Conservation (phyloP, 2,113 vertebrate genomes). For the Polypterus senegalus region DNA sequence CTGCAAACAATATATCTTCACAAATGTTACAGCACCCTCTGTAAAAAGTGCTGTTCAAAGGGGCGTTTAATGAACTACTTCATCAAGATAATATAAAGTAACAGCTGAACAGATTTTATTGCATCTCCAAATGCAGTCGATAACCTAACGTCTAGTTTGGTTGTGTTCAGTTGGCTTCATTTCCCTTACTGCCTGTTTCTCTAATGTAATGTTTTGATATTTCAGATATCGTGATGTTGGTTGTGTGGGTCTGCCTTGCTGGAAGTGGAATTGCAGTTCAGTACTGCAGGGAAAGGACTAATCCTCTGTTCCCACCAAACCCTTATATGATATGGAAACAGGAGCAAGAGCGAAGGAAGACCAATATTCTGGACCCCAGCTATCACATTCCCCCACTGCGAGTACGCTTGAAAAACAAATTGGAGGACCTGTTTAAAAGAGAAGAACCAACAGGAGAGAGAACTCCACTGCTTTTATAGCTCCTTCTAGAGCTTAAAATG, state of each 20-base stretch:
- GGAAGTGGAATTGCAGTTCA: conserved; percentile 63
- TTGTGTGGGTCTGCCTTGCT: conserved; percentile 69
- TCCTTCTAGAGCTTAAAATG: background rate
- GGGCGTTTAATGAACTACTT: no score
- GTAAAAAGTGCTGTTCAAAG: no score
- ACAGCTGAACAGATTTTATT: no score
- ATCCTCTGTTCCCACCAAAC: conserved; percentile 71
- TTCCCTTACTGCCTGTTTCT: background rate
- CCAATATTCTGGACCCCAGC: conserved; percentile 87
- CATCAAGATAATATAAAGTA: no score
- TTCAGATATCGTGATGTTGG: conserved; percentile 70
- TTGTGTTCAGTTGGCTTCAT: background rate
- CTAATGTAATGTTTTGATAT: background rate
- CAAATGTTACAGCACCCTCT: no score
- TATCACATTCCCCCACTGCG: conserved; percentile 70
- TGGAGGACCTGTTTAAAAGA: conserved; percentile 47
- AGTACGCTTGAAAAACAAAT: conserved; percentile 50
- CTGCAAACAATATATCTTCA: no score
- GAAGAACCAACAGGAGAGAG: conserved; percentile 61
- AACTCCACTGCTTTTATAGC: conserved; percentile 75
- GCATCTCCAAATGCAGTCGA: no score
- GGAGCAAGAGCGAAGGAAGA: conserved; percentile 75
- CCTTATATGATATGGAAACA: conserved; percentile 79
- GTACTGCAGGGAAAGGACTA: conserved; percentile 62
- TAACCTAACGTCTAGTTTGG: no score